Percentiles rank a stretch among this genome's conserved stretches.
These are phyloP conservation scores for Rallus crepitans DNA, from an alignment of 2,797 vertebrate genomes.

Conservation along the genomic window DNA sequence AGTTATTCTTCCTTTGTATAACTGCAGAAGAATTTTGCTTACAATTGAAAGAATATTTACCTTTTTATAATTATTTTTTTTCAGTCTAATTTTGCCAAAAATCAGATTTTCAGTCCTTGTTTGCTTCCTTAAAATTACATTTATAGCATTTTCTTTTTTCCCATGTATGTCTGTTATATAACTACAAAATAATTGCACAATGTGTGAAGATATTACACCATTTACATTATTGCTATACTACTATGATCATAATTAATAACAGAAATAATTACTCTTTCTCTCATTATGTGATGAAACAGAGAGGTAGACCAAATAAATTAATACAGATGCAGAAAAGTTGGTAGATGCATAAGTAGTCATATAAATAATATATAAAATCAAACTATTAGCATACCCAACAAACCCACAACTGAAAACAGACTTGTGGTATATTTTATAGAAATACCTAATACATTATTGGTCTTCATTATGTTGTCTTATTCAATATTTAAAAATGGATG, in stretches of 20 bases:
- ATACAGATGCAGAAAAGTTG: neutral
- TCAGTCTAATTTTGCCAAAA: neutral
- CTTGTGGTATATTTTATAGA: neutral
- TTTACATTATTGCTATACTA: neutral
- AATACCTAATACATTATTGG: neutral
- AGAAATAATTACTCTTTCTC: neutral
- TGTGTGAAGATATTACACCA: neutral
- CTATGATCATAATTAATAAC: neutral
- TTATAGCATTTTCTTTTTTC: neutral
- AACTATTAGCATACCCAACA: neutral
- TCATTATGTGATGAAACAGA: neutral
- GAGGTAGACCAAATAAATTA: neutral
- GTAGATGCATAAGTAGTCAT: neutral
- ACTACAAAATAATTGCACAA: neutral
- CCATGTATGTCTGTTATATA: neutral
- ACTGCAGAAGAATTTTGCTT: neutral
- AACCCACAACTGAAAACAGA: neutral
- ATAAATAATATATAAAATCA: neutral
- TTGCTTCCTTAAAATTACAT: neutral
- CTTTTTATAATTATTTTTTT: neutral
- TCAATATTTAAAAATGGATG: neutral
- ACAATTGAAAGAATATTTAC: neutral
- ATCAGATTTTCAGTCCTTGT: neutral
- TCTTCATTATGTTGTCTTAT: neutral
- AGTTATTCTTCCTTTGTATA: neutral